Evolutionary conservation across 2,888 invertebrate species (phyloP), one percentile per base, ranked within the genome.

Genomic region (Amaurobius ferox): DNA sequence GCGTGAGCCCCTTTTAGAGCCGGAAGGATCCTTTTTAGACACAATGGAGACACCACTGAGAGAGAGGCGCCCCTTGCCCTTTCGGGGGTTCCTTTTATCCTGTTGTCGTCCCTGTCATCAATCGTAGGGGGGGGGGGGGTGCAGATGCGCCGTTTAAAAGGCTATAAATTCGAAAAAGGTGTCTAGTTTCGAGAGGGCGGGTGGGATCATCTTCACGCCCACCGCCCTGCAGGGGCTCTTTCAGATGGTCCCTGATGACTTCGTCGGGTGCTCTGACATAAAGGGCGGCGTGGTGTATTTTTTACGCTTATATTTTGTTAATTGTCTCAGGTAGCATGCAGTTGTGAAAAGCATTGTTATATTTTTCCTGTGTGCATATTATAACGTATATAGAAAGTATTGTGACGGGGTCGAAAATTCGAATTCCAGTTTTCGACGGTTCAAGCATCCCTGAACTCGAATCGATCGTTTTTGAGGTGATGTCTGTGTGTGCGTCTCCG

Each of bases 1-100:
- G 55, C 55, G 55, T 55, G 55, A 55, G n/a, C n/a, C n/a, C n/a
- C n/a, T n/a, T n/a, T n/a, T 55, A 55, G 55, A 23, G 55, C 55
- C 55, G 55, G 55, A 55, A 55, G 23, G 23, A 23, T 23, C 23
- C 55, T 23, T 23, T 55, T 55, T 23, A 23, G 7, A 3, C 23
- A 35, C 35, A 35, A 35, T 35, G 35, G 35, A 35, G 35, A 35
- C 35, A 35, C 35, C 35, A 7, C 35, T 9, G 9, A 9, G 35
- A 35, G 55, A 5, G 23, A 11, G 23, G 1, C 23, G 1, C 23
- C 19, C 11, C 1, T 5, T 23, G 1, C 23, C 23, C 5, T 55
- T 1, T 1, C 23, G 55, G 55, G 55, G 44, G 55, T 23, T 55
- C 55, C 55, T 55, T 55, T 55, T 7, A 55, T 44, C 44, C 23